Conservation (phyloP, 1,140 invertebrate species). For the Harpegnathos saltator region DNA sequence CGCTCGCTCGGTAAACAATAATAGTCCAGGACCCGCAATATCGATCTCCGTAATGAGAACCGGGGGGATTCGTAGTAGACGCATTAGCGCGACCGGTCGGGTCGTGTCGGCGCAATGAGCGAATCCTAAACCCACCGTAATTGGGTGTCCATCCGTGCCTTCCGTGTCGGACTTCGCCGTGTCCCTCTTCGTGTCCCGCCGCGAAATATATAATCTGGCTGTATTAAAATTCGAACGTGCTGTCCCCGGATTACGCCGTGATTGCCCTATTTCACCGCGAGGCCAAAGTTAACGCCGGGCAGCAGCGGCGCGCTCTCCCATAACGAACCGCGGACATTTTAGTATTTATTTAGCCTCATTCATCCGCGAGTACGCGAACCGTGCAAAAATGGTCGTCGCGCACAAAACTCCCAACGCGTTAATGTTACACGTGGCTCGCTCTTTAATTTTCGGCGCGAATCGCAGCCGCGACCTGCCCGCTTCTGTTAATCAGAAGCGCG, state of each 20-base stretch:
- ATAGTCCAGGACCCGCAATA: slow-evolving; percentile 6
- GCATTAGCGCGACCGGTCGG: neutral
- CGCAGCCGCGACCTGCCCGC: neutral
- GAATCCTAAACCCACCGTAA: slow-evolving; percentile 32
- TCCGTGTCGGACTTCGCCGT: neutral
- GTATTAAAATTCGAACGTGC: slow-evolving; percentile 1
- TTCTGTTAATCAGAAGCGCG: neutral
- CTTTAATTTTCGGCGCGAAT: neutral
- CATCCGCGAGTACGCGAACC: neutral
- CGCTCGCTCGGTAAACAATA: neutral
- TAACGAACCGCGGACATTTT: slow-evolving; percentile 4
- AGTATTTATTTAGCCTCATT: neutral
- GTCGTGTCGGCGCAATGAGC: neutral
- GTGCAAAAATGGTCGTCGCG: neutral
- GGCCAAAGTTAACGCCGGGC: neutral
- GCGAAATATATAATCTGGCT: slow-evolving; percentile 9
- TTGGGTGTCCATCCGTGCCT: slow-evolving; percentile 8
- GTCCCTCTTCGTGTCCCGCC: no score
- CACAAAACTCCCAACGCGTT: neutral
- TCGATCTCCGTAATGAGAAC: slow-evolving; percentile 39
- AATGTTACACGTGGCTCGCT: neutral
- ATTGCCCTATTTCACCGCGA: neutral
- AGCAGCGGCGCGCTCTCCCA: no score
- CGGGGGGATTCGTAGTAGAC: slow-evolving; percentile 4
- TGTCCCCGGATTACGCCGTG: neutral